Percentiles rank a stretch among this genome's conserved stretches.
These are phyloP conservation scores for Liodrosophila aerea DNA, from an alignment of 2,888 invertebrate genomes.

Conservation along the genomic window DNA sequence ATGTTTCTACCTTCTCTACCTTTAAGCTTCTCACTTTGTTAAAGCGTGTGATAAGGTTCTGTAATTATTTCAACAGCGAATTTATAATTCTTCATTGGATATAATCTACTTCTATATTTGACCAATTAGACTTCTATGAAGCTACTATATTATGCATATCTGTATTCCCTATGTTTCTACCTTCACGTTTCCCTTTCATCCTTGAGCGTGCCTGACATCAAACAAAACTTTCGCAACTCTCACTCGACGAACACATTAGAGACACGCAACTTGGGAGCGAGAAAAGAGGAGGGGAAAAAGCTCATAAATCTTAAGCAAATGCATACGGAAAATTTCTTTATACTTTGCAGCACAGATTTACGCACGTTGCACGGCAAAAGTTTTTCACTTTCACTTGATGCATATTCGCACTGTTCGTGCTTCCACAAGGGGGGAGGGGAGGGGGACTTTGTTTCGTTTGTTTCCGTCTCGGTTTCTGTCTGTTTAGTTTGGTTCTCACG, in stretches of 20 bases:
- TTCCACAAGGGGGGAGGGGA: too few relatives aligned
- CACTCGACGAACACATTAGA: constrained; percentile 32
- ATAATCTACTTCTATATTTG: neutral
- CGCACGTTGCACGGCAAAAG: constrained; percentile 55
- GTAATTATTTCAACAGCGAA: too few relatives aligned
- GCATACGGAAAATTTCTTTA: constrained; percentile 60
- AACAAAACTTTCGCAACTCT: constrained; percentile 39
- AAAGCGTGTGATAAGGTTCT: too few relatives aligned
- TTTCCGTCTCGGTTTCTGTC: constrained; percentile 17
- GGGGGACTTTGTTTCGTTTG: constrained; percentile 10
- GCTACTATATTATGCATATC: neutral
- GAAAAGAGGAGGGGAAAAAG: constrained; percentile 6
- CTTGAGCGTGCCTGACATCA: constrained; percentile 47
- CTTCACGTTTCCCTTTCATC: constrained; percentile 2
- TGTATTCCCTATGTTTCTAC: neutral
- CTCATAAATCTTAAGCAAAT: constrained; percentile 64
- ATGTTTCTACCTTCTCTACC: too few relatives aligned
- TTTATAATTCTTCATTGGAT: too few relatives aligned
- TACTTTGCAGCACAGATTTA: constrained; percentile 63
- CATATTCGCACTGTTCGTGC: constrained; percentile 34
- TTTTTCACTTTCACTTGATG: constrained; percentile 75
- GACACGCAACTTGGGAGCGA: constrained; percentile 26
- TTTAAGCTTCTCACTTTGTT: too few relatives aligned
- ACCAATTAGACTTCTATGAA: neutral
- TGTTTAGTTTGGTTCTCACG: constrained; percentile 44